Evolutionary conservation across 2,888 invertebrate species (phyloP).

Genomic region (Tortrix viridana): DNA sequence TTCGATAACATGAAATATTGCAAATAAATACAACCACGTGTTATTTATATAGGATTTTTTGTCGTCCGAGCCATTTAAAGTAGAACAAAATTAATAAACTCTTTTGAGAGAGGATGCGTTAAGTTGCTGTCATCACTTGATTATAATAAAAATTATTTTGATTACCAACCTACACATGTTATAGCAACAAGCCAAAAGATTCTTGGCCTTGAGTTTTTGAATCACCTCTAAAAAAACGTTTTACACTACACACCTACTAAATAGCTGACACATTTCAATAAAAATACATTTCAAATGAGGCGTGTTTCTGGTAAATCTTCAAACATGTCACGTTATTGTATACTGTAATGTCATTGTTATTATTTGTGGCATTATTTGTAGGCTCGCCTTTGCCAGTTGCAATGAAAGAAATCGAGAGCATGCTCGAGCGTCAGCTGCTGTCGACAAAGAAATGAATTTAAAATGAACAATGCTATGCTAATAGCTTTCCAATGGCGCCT

Average conservation of each 20-base stretch:
- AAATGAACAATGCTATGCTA: slow-evolving; percentile 50
- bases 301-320: slow-evolving; percentile 32
- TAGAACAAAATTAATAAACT: not conserved
- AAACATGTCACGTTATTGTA: slow-evolving; percentile 31
- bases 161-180: too few species aligned
- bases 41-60: not conserved
- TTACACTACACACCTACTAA: not conserved
- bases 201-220: too few species aligned
- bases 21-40: not conserved
- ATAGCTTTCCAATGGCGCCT: slow-evolving; percentile 56
- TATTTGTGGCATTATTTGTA: slow-evolving; percentile 41
- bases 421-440: slow-evolving; percentile 43
- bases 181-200: too few species aligned
- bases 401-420: slow-evolving; percentile 46
- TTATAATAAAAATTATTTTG: too few species aligned
- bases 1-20: slow-evolving; percentile 22
- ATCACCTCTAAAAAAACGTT: not conserved
- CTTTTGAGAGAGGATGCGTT: not conserved
- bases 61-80: not conserved
- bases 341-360: slow-evolving; percentile 31
- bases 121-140: not conserved
- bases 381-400: slow-evolving; percentile 41
- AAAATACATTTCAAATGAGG: slow-evolving; percentile 16
- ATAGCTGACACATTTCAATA: slow-evolving; percentile 1
- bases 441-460: slow-evolving; percentile 38